phyloP scores from a whole-genome alignment of 2,888 invertebrate genomes.

The Micoletzkya japonica region DNA sequence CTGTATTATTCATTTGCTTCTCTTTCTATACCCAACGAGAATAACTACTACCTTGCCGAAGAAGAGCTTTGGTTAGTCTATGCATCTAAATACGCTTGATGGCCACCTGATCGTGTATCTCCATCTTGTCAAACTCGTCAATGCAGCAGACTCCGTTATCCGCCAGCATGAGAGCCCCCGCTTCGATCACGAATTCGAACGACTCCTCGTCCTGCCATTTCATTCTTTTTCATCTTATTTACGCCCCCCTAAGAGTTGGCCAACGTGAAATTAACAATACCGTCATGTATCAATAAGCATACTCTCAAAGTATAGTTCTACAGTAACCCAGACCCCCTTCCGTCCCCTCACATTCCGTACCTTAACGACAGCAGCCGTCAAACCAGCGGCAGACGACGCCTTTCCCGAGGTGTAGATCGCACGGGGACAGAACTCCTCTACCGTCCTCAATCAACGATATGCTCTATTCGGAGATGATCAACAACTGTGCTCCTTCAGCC shows the following conservation, averaged over 20 bases:
- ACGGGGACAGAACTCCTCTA: slow-evolving; percentile 88
- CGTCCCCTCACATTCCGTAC: slow-evolving; percentile 4
- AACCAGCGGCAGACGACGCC: slow-evolving; percentile 94
- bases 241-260: background rate
- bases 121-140: slow-evolving; percentile 99
- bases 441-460: slow-evolving; percentile 64
- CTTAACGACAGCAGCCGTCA: slow-evolving; percentile 95
- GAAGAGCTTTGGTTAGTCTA: no score
- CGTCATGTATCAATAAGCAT: no score
- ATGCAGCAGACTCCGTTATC: slow-evolving; percentile 78
- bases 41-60: no score
- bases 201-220: slow-evolving; percentile 82
- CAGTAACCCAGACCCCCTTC: no score
- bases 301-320: background rate
- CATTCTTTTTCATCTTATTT: background rate
- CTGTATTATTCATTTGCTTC: background rate
- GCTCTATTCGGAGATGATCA: slow-evolving; percentile 2
- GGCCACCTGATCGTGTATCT: slow-evolving; percentile 81
- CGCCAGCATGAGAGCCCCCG: slow-evolving; percentile 98
- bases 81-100: background rate
- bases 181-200: slow-evolving; percentile 97
- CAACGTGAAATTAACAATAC: no score
- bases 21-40: background rate
- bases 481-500: no score
- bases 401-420: slow-evolving; percentile 98